A percentile compares a stretch with the other conserved stretches of the same genome.
Evolutionary conservation across 2,113 vertebrate species (phyloP).

Genomic region (Cromileptes altivelis): DNA sequence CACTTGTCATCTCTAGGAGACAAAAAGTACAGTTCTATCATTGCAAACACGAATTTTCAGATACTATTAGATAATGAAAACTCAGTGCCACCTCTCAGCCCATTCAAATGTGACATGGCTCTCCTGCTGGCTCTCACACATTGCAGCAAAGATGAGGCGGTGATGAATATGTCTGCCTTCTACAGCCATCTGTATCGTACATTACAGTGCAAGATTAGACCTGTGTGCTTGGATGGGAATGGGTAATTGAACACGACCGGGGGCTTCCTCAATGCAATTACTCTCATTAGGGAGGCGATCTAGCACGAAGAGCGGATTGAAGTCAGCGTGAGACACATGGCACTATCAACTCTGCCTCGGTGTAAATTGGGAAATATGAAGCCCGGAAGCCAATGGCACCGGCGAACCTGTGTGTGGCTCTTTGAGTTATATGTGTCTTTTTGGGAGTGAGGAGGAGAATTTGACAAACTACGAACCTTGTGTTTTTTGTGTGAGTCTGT

Average conservation of each 20-base stretch:
- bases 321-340: constrained; percentile 44
- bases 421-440: constrained; percentile 30
- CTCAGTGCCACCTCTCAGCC: constrained; percentile 15
- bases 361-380: constrained; percentile 43
- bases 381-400: constrained; percentile 25
- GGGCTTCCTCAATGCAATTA: constrained; percentile 74
- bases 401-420: background rate
- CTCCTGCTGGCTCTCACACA: constrained; percentile 17
- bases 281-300: constrained; percentile 70
- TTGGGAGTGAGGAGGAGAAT: constrained; percentile 5
- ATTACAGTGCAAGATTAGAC: constrained; percentile 62
- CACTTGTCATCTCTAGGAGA: constrained; percentile 11
- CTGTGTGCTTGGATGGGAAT: constrained; percentile 53
- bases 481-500: constrained; percentile 17
- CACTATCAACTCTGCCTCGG: constrained; percentile 14
- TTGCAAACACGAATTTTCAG: constrained; percentile 18
- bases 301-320: constrained; percentile 49
- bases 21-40: constrained; percentile 28
- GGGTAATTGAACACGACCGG: constrained; percentile 78
- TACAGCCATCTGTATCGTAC: constrained; percentile 64
- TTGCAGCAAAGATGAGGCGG: constrained; percentile 38
- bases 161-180: constrained; percentile 61
- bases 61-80: constrained; percentile 36
- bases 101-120: constrained; percentile 11
- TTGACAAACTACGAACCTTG: constrained; percentile 18